Conservation (phyloP, 2,113 vertebrate species). For the Callospermophilus lateralis region DNA sequence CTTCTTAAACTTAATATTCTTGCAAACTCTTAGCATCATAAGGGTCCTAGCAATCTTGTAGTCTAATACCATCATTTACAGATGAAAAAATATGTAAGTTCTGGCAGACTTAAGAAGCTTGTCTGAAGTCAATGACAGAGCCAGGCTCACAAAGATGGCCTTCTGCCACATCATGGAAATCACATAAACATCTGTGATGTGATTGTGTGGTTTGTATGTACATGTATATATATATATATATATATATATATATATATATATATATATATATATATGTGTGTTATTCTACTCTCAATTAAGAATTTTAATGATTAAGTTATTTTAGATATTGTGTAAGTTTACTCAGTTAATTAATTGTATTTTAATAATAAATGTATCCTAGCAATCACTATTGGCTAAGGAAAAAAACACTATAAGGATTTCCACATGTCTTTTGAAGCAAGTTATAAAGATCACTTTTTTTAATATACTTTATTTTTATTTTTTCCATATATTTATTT, state of each 20-base stretch:
- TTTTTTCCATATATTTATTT: no score
- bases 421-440: constrained; percentile 16
- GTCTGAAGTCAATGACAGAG: neutral
- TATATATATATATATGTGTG: neutral
- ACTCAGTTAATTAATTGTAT: constrained; percentile 10
- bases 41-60: neutral
- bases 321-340: constrained; percentile 41
- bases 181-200: neutral
- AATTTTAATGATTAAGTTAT: constrained; percentile 50
- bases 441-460: constrained; percentile 39
- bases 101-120: neutral
- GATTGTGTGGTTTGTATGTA: neutral
- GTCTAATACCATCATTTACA: neutral
- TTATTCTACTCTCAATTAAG: constrained; percentile 6
- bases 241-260: neutral
- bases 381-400: neutral
- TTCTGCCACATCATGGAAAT: constrained; percentile 14
- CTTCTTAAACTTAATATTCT: constrained; percentile 18
- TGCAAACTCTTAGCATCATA: neutral
- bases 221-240: neutral
- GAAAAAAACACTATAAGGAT: constrained; percentile 45
- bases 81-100: neutral
- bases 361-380: constrained; percentile 37
- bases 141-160: neutral
- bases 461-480: no score